A percentile compares a stretch with the other conserved stretches of the same genome.
Evolutionary conservation across 1,140 invertebrate genomes (phyloP).

Genomic region (Micrasema minimum): DNA sequence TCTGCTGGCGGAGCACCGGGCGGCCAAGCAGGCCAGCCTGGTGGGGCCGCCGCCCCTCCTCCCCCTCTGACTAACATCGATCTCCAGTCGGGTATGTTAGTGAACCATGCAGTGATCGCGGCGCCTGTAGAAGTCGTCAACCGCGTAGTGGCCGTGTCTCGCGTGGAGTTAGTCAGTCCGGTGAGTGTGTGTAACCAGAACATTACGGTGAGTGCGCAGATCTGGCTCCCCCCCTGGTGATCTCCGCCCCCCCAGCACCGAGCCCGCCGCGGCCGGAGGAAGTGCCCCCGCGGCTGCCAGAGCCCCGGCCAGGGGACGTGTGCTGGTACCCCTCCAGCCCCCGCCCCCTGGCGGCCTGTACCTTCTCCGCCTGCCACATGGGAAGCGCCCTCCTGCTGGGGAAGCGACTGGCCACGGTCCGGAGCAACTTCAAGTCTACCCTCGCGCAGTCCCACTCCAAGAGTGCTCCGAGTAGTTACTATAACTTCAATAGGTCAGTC

Average conservation of each 20-base stretch:
- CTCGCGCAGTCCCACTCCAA: conserved; percentile 27
- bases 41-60: not conserved
- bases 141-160: not conserved
- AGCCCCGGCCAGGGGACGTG: conserved; percentile 57
- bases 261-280: conserved; percentile 45
- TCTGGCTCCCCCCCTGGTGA: conserved; percentile 1
- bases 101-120: no score
- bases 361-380: conserved; percentile 62
- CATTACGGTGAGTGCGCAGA: not conserved
- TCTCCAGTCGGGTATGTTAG: no score
- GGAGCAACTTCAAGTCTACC: conserved; percentile 60
- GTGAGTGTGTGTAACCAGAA: conserved; percentile 12
- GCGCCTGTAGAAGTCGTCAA: not conserved
- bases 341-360: conserved; percentile 63
- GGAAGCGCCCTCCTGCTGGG: conserved; percentile 61
- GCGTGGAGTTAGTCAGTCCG: not conserved
- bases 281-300: conserved; percentile 54
- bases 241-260: conserved; percentile 11
- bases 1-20: conserved; percentile 80
- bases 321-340: conserved; percentile 63
- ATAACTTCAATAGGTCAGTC: conserved; percentile 55
- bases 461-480: conserved; percentile 55
- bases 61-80: no score
- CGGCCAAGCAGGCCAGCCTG: conserved; percentile 66
- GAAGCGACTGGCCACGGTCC: conserved; percentile 62